Evolutionary conservation across 2,888 invertebrate species (phyloP), one percentile per base, ranked within the genome.

Genomic region (Drosophila infuscata): DNA sequence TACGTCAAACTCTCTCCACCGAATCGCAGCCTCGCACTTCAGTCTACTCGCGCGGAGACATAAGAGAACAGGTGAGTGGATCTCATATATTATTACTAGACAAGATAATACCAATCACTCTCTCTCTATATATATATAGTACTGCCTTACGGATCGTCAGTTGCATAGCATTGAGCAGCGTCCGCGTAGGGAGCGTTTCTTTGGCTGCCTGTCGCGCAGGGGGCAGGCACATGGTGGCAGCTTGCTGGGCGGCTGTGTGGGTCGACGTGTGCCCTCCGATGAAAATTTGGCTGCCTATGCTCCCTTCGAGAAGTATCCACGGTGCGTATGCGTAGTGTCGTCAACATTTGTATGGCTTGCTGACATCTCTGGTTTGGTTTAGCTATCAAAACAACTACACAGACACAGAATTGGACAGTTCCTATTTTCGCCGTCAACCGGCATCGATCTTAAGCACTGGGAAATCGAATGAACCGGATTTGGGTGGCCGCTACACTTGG

Each of bases 101-200:
- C 3, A 3, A 9, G 15, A 6, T 29, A 51, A 46, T n/a, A 30
- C 30, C 11, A 9, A 5, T 7, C 12, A 36, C 0, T 11, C 8
- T 33, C 11, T n/a, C 15, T n/a, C 8, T 5, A 25, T 25, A 25
- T 29, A 2, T 9, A 9, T 33, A 0, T 9, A 93, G 94, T 98
- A 98, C 94, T 98, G 98, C 94, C 97, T 98, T 94, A 98, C 96
- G 92, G 97, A 96, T 94, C 96, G 97, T 92, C 97, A 98, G 93
- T 94, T 98, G 93, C 96, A 97, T 92, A 92, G 92, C 64, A 95
- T 98, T 91, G 97, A 97, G 90, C 94, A 97, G 90, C 94, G 94
- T 88, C 92, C 93, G 17, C 83, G 94, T 76, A 92, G 94, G 70
- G 93, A 94, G 88, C 92, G 96, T 89, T 96, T 97, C 92, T 97